phyloP scores from a whole-genome alignment of 2,888 invertebrate genomes.

The Eueremaeus valkanovi region DNA sequence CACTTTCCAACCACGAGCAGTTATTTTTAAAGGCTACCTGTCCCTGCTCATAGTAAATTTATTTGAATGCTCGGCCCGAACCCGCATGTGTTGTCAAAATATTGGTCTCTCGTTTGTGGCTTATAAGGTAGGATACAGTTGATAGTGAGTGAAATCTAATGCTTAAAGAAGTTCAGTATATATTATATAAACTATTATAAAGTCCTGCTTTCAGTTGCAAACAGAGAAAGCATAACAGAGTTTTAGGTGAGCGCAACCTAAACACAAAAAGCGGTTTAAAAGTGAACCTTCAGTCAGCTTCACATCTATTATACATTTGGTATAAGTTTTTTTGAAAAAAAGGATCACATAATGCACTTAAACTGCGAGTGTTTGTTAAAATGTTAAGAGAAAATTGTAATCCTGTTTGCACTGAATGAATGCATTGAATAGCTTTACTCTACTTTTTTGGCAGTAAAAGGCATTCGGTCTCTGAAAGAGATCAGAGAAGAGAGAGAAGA shows the following conservation, averaged over 20 bases:
- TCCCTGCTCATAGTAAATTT: too few relatives aligned
- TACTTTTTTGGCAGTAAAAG: not conserved
- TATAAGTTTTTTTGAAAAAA: not conserved
- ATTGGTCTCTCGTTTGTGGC: too few relatives aligned
- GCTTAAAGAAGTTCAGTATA: not conserved
- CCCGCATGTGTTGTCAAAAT: too few relatives aligned
- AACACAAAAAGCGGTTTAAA: slow-evolving; percentile 23
- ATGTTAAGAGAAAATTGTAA: not conserved
- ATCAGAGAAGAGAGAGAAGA: not conserved
- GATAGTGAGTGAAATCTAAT: too few relatives aligned
- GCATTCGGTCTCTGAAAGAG: not conserved
- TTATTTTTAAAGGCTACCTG: too few relatives aligned
- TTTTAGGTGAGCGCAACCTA: not conserved
- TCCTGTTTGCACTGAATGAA: slow-evolving; percentile 14
- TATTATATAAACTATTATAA: too few relatives aligned
- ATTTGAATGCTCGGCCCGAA: too few relatives aligned
- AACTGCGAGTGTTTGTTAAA: slow-evolving; percentile 28
- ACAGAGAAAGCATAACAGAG: not conserved
- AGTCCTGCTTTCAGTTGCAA: too few relatives aligned
- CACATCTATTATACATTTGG: not conserved
- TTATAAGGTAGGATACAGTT: too few relatives aligned
- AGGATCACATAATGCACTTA: slow-evolving; percentile 28
- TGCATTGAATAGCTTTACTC: too few relatives aligned
- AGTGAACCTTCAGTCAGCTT: too few relatives aligned
- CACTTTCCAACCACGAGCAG: too few relatives aligned